Evolutionary conservation across 92 coral and sea anemone genomes (phyloP).

Genomic region (Umimayanthus chanpuru): DNA sequence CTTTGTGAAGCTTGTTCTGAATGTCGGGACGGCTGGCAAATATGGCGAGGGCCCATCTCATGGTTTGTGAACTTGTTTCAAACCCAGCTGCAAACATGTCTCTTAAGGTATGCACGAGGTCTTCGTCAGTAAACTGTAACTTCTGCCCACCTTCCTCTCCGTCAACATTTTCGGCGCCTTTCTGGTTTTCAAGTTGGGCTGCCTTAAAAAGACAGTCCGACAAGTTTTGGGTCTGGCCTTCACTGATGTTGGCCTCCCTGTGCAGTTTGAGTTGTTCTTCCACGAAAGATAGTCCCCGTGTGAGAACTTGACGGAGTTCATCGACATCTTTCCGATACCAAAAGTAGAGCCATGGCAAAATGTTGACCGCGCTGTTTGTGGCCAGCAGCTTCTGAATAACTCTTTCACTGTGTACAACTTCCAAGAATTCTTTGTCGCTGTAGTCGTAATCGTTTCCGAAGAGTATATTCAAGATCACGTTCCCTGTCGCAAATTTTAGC

Average conservation of each 20-base stretch:
- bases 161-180: not conserved
- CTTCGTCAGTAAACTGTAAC: not conserved
- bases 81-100: slow-evolving; percentile 80
- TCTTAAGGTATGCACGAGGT: slow-evolving; percentile 35
- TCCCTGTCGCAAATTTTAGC: slow-evolving; percentile 65
- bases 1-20: not conserved
- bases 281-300: not conserved
- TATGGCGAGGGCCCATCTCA: not conserved
- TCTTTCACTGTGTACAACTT: slow-evolving; percentile 51
- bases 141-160: not conserved
- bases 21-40: not conserved
- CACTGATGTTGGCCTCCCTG: not conserved
- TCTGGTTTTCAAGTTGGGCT: not conserved
- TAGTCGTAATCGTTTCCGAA: slow-evolving; percentile 57
- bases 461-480: slow-evolving; percentile 64
- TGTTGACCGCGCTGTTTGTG: slow-evolving; percentile 53
- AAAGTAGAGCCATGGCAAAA: slow-evolving; percentile 42
- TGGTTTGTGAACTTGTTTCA: slow-evolving; percentile 55
- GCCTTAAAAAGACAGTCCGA: slow-evolving; percentile 1
- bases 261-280: not conserved
- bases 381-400: slow-evolving; percentile 48
- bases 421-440: slow-evolving; percentile 40
- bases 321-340: not conserved
- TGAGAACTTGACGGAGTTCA: not conserved
- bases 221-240: not conserved